These are phyloP conservation scores for Apostichopus japonicus DNA, from an alignment of 35 echinoderm and acorn worm genomes.

Conservation along the genomic window DNA sequence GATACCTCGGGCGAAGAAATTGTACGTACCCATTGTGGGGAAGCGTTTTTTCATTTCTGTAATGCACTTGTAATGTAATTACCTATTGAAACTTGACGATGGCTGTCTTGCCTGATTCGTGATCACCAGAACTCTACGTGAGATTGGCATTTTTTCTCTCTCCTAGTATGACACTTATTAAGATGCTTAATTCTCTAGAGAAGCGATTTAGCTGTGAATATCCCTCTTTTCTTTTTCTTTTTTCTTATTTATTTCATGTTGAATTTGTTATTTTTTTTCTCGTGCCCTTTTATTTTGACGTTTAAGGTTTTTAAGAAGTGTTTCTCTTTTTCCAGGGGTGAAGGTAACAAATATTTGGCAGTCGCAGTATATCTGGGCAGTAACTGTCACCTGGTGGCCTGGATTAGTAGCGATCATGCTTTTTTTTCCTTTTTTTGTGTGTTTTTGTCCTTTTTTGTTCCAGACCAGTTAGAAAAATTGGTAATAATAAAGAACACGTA, in stretches of 20 bases:
- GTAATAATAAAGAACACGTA: too few species aligned
- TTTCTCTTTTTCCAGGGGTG: neutral
- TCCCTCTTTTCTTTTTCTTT: neutral
- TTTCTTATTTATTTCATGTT: neutral
- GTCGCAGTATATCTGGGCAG: neutral
- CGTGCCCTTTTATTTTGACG: neutral
- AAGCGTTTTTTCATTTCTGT: slow-evolving; percentile 20
- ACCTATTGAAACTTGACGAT: slow-evolving; percentile 15
- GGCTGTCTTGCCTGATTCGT: neutral
- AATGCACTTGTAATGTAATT: slow-evolving; percentile 56
- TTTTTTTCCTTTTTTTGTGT: too few species aligned
- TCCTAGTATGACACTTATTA: slow-evolving; percentile 31
- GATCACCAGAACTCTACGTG: neutral
- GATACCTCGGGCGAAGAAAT: slow-evolving; percentile 20
- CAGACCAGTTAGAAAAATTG: too few species aligned
- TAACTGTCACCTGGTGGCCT: slow-evolving; percentile 20
- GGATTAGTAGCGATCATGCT: neutral
- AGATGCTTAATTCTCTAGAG: slow-evolving; percentile 42
- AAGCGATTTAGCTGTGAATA: neutral
- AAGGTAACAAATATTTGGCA: slow-evolving; percentile 9
- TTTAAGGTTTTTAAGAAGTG: neutral
- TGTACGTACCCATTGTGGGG: slow-evolving; percentile 2
- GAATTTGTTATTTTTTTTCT: neutral
- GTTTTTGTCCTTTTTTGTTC: too few species aligned
- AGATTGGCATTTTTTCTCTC: slow-evolving; percentile 10